Percentiles rank a stretch among this genome's conserved stretches.
Conservation (phyloP, 2,113 vertebrate species). For the Triplophysa siluroides region DNA sequence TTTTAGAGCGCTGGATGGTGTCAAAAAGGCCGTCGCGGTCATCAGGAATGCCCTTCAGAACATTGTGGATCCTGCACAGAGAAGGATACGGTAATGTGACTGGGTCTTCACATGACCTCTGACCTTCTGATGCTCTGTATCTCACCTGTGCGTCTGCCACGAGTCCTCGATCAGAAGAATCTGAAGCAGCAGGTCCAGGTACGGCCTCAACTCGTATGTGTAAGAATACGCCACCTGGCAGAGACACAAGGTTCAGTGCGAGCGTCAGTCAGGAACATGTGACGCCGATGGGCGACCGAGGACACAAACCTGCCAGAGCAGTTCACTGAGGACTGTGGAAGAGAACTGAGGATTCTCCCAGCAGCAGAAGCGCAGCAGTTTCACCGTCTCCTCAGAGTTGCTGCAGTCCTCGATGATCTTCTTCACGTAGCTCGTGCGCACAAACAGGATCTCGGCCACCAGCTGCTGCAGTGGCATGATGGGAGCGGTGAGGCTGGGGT, state of each 20-base stretch:
- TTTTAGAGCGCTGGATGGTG: conserved; percentile 98
- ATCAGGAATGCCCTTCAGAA: conserved; percentile 96
- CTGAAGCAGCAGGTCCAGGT: conserved; percentile 95
- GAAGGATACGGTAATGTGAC: neutral
- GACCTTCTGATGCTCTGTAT: neutral
- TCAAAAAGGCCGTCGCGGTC: conserved; percentile 97
- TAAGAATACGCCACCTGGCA: conserved; percentile 97
- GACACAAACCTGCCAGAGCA: conserved; percentile 92
- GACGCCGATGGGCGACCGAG: neutral
- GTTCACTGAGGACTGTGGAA: conserved; percentile 96
- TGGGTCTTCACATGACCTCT: no score
- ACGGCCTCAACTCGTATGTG: conserved; percentile 95
- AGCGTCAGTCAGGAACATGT: neutral
- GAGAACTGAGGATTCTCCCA: conserved; percentile 99
- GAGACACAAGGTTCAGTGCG: neutral
- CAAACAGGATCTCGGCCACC: conserved; percentile 95
- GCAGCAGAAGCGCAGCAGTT: conserved; percentile 96
- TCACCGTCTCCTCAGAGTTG: conserved; percentile 97
- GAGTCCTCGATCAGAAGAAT: conserved; percentile 97
- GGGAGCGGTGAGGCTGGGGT: conserved; percentile 89
- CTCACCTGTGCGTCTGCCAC: conserved; percentile 96
- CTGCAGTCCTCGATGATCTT: conserved; percentile 99
- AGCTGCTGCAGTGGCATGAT: conserved; percentile 97
- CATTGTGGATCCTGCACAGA: conserved; percentile 91
- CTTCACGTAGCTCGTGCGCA: conserved; percentile 97